Percentiles rank a stretch among this genome's conserved stretches.
Conservation (phyloP, 2,888 invertebrate genomes). For the Coenonympha arcania region DNA sequence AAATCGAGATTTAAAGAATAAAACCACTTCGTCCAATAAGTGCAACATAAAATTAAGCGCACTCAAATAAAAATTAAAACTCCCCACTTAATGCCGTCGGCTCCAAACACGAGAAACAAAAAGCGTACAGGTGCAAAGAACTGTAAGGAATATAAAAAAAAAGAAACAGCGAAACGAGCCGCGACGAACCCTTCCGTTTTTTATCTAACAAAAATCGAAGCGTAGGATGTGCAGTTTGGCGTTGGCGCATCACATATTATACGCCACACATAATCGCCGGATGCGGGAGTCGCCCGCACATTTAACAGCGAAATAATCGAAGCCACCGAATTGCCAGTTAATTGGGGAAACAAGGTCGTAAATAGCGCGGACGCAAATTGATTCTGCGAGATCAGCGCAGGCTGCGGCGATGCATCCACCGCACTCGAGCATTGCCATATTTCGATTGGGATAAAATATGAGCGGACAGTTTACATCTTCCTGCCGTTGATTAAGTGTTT, state of each 20-base stretch:
- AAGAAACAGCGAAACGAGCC: constrained; percentile 29
- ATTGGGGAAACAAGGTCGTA: constrained; percentile 68
- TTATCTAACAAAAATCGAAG: constrained; percentile 70
- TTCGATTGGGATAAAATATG: constrained; percentile 66
- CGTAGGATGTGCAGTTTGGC: constrained; percentile 48
- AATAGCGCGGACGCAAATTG: constrained; percentile 65
- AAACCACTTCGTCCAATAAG: background rate
- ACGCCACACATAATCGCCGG: constrained; percentile 68
- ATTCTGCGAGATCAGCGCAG: constrained; percentile 57
- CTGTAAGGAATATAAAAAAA: constrained; percentile 58
- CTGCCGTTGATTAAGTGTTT: constrained; percentile 59
- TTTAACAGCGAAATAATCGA: constrained; percentile 71
- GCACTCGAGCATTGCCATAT: constrained; percentile 55
- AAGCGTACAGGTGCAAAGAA: constrained; percentile 64
- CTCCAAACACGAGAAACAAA: constrained; percentile 51
- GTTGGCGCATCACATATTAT: constrained; percentile 71
- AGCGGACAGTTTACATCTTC: constrained; percentile 54
- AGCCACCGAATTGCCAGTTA: constrained; percentile 74
- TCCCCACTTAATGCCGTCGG: constrained; percentile 36
- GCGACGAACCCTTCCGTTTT: constrained; percentile 52
- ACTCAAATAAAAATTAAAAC: constrained; percentile 8
- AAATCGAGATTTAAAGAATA: background rate
- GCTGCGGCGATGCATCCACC: constrained; percentile 40
- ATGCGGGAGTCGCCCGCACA: constrained; percentile 72
- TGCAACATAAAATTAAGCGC: background rate